These are phyloP conservation scores for Xanthostigma xanthostigma DNA, from an alignment of 2,888 invertebrate species.

Conservation along the genomic window DNA sequence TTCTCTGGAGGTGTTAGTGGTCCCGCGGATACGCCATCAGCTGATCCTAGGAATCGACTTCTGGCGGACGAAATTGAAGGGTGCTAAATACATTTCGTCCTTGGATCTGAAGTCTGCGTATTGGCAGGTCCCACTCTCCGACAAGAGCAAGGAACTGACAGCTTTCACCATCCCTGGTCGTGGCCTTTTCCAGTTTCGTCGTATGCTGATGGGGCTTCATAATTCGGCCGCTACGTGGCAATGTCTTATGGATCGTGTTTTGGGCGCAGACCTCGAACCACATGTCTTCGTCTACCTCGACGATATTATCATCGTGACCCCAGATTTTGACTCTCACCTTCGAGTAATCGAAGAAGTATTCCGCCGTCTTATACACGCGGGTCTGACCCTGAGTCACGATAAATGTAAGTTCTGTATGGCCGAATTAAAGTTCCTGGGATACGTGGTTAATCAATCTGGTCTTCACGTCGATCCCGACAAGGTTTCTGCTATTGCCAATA, in stretches of 20 bases:
- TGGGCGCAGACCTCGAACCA: constrained; percentile 11
- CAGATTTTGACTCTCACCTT: constrained; percentile 12
- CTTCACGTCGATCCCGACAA: constrained; percentile 12
- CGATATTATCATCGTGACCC: constrained; percentile 11
- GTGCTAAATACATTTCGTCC: not conserved
- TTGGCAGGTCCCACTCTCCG: not conserved
- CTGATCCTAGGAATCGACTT: no score
- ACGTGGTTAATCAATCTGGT: constrained; percentile 15
- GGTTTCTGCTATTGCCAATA: constrained; percentile 8
- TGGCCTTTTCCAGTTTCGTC: not conserved
- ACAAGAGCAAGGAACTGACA: not conserved
- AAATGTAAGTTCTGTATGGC: constrained; percentile 12
- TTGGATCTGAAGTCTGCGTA: not conserved
- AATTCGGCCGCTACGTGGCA: constrained; percentile 13
- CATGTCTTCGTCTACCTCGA: constrained; percentile 10
- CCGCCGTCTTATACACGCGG: not conserved
- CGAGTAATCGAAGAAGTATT: constrained; percentile 3
- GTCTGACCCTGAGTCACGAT: not conserved
- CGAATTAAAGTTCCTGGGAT: constrained; percentile 17
- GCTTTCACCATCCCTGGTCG: not conserved
- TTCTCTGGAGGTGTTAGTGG: no score
- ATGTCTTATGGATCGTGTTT: constrained; percentile 10
- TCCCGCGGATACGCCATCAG: no score
- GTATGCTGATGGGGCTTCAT: constrained; percentile 13
- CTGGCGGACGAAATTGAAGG: not conserved